Conservation (phyloP, 2,113 vertebrate genomes). For the Channa maculata region DNA sequence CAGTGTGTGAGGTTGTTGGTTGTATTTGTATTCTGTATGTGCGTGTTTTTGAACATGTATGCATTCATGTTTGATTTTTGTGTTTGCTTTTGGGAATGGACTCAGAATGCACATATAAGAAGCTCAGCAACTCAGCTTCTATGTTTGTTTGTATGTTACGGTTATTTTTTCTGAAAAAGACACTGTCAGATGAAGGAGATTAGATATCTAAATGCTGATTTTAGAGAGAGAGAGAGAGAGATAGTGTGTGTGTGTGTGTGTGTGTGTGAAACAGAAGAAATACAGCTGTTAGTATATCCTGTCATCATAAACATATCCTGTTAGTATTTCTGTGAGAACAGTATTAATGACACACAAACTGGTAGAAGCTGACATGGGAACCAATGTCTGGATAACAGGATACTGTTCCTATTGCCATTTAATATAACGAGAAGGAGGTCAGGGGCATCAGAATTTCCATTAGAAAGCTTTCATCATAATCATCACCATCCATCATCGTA, state of each 20-base stretch:
- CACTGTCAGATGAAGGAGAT: constrained; percentile 65
- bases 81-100: constrained; percentile 47
- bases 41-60: background rate
- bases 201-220: constrained; percentile 60
- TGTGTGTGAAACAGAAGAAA: constrained; percentile 52
- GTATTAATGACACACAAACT: constrained; percentile 23
- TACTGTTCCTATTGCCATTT: constrained; percentile 34
- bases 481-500: constrained; percentile 4
- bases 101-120: constrained; percentile 34
- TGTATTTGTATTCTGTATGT: background rate
- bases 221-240: background rate
- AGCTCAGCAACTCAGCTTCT: constrained; percentile 23
- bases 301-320: constrained; percentile 13
- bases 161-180: constrained; percentile 40
- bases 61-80: background rate
- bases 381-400: constrained; percentile 18
- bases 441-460: constrained; percentile 23
- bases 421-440: constrained; percentile 6
- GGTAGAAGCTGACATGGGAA: constrained; percentile 1
- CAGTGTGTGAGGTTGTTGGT: background rate
- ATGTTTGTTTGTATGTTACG: constrained; percentile 26
- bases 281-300: constrained; percentile 29
- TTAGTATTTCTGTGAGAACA: constrained; percentile 53
- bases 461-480: constrained; percentile 10
- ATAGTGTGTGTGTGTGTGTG: background rate